Base-by-base conservation (phyloP, 2,797 vertebrate genomes). In the Buceros bicornis region DNA sequence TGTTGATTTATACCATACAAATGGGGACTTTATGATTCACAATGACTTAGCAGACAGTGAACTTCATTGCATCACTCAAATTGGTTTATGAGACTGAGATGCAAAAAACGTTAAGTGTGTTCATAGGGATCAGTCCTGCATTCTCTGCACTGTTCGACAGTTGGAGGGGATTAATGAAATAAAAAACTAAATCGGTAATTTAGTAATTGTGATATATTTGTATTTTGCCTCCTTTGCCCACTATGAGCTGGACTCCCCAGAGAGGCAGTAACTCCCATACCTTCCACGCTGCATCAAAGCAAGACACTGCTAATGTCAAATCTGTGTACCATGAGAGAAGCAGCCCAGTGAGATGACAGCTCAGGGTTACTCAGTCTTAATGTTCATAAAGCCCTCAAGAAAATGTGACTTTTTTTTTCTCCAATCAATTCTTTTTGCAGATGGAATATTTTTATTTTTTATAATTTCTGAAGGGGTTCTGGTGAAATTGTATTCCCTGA, bases 1-100 rank as follows among this genome's bases (percentile, higher is more conserved):
- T n/a, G 57, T 92, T 97, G 86, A 97, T 97, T 96, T 97, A 96
- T 90, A 40, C 61, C 56, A 93, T 70, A 94, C 77, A 94, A 96
- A 76, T 89, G 79, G 89, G 70, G 65, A 84, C 64, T 97, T 95
- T 87, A 92, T 94, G 77, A 91, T 91, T 96, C 93, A 96, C 47
- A 76, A 50, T 94, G 91, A 69, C 71, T 96, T 96, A 94, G 73
- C 81, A 95, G 92, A 93, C 84, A 85, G 61, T 78, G 74, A 97
- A 96, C 72, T 96, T 94, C 84, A 94, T 19, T 84, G 87, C 77
- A 56, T 78, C 85, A 48, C 82, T 81, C 79, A 97, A 90, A 87
- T 61, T 74, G 62, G 83, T 92, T 97, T 87, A 89, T 89, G 67
- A 47, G n/a, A 77, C 45, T 76, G 51, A 82, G 57, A 43, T 82